phyloP scores from a whole-genome alignment of 2,797 vertebrate genomes.

The Rhinophrynus dorsalis region DNA sequence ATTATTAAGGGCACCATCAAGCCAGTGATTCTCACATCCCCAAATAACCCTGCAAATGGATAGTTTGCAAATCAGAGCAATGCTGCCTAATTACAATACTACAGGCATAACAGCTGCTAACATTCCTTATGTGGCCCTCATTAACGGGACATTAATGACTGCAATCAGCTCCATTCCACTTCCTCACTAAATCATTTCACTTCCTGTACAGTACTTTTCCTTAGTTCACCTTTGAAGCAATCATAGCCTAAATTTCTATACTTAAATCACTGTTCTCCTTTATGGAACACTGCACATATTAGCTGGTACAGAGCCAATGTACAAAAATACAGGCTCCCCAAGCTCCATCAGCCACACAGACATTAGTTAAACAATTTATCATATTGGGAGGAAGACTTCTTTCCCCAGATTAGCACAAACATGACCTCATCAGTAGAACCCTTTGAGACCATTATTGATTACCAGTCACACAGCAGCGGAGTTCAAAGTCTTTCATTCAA shows the following conservation, averaged over 20 bases:
- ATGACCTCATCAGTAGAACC: background rate
- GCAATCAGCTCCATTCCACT: constrained; percentile 52
- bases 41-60: background rate
- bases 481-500: background rate
- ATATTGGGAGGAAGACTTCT: too few species aligned
- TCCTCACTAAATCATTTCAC: constrained; percentile 60
- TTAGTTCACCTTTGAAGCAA: constrained; percentile 49
- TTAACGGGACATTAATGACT: constrained; percentile 61
- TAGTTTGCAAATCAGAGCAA: background rate
- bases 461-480: background rate
- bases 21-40: background rate
- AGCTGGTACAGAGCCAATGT: background rate
- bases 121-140: constrained; percentile 55
- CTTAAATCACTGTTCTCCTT: constrained; percentile 36
- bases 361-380: background rate
- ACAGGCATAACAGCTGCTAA: constrained; percentile 48
- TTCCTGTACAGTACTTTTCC: constrained; percentile 57
- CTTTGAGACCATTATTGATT: background rate
- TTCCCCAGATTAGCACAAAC: background rate
- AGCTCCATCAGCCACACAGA: background rate
- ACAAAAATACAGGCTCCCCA: background rate
- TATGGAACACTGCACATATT: constrained; percentile 31
- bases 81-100: background rate
- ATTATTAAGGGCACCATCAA: background rate
- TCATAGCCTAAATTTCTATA: constrained; percentile 47